A percentile compares a stretch with the other conserved stretches of the same genome.
These are phyloP conservation scores for Philereme transversata DNA, from an alignment of 2,888 invertebrate genomes.

Conservation along the genomic window DNA sequence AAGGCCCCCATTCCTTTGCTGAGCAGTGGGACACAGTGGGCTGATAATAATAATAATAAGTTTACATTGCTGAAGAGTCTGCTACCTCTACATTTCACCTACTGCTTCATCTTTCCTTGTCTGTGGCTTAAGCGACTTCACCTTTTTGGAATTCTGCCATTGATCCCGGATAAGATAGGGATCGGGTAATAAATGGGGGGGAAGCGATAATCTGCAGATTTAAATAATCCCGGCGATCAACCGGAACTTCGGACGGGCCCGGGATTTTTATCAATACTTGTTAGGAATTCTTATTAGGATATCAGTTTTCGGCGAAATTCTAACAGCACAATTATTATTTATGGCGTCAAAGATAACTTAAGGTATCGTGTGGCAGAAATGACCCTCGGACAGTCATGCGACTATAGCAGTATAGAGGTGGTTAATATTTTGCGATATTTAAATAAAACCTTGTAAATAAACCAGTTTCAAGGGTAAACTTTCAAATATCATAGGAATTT, in stretches of 20 bases:
- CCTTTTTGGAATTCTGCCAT: slow-evolving; percentile 47
- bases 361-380: no score
- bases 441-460: neutral
- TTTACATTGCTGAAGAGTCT: no score
- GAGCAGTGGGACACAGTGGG: no score
- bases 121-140: slow-evolving; percentile 39
- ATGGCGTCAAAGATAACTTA: no score
- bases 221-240: slow-evolving; percentile 51
- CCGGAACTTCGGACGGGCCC: slow-evolving; percentile 40
- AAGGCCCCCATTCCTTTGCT: no score
- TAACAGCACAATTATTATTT: neutral
- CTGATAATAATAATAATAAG: no score
- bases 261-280: slow-evolving; percentile 45
- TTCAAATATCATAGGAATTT: slow-evolving; percentile 2
- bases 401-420: no score
- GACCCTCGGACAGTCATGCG: no score
- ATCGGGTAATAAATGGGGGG: slow-evolving; percentile 53
- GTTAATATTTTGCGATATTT: no score
- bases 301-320: slow-evolving; percentile 17
- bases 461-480: neutral
- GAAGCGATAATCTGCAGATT: slow-evolving; percentile 53
- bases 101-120: slow-evolving; percentile 8
- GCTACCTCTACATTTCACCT: neutral
- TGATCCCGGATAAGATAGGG: slow-evolving; percentile 54
- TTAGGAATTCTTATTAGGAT: slow-evolving; percentile 45